These are phyloP conservation scores for Drosophila dives DNA, from an alignment of 2,888 invertebrate genomes.

Conservation along the genomic window DNA sequence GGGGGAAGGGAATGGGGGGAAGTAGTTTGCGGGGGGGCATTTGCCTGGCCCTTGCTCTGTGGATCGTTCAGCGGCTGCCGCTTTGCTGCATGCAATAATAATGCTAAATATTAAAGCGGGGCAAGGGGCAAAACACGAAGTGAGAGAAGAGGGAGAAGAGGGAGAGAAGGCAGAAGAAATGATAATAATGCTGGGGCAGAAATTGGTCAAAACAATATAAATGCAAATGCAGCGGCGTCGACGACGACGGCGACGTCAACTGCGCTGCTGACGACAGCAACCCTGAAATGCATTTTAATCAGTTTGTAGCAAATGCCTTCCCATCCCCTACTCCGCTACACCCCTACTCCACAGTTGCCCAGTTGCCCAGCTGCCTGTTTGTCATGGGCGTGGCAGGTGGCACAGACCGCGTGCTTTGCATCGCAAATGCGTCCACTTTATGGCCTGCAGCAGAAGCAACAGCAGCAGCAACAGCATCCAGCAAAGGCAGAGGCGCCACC, in stretches of 20 bases:
- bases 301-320: conserved; percentile 47
- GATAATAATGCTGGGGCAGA: conserved; percentile 72
- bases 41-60: conserved; percentile 3
- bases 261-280: conserved; percentile 33
- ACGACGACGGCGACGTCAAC: conserved; percentile 4
- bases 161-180: conserved; percentile 53
- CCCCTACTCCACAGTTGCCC: too few species aligned
- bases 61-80: conserved; percentile 11
- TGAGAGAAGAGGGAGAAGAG: conserved; percentile 20
- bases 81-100: conserved; percentile 54
- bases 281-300: conserved; percentile 75
- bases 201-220: conserved; percentile 76
- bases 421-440: conserved; percentile 62
- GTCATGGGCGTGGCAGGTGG: conserved; percentile 49
- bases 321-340: background rate
- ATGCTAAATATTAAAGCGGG: conserved; percentile 60
- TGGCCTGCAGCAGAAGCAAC: conserved; percentile 35
- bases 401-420: conserved; percentile 57
- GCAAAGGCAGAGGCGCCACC: conserved; percentile 15
- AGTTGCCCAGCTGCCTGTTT: background rate
- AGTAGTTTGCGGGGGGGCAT: background rate
- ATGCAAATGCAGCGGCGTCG: conserved; percentile 65
- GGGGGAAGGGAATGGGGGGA: background rate
- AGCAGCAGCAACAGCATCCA: conserved; percentile 3
- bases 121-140: conserved; percentile 3